Evolutionary conservation across 2,797 vertebrate species (phyloP), one percentile per base, ranked within the genome.

Genomic region (Bucorvus abyssinicus): DNA sequence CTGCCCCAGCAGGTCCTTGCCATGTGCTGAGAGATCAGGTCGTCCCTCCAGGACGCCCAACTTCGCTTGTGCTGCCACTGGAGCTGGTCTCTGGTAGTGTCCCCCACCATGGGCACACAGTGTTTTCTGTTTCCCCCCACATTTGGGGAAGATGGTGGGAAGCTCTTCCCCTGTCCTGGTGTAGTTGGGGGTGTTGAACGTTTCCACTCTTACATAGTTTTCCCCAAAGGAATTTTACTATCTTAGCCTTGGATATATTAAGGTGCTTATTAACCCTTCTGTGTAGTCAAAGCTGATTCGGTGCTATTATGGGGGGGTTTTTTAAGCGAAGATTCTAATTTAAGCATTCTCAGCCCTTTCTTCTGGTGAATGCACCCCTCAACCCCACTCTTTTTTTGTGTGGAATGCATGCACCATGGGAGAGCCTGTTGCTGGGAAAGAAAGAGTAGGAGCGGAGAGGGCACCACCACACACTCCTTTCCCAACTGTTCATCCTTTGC

Each of bases 391-490:
- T 50, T 55, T 55, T 36, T 65, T n/a, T 26, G 34, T 67, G 22
- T 11, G 18, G 12, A 70, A 20, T 11, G 12, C 2, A 2, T 7
- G 14, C 3, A 16, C 22, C 2, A 6, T 0, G 3, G 18, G 30
- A 36, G n/a, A 26, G 14, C 26, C 73, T 59, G 36, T 19, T 67
- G 40, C 29, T 87, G 60, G n/a, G 34, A 65, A 18, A 85, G 7
- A 10, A 60, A 34, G 24, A 56, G 22, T 6, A 34, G 32, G 49
- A 70, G 5, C 3, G 50, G 71, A 38, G 29, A 61, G 11, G 40
- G 13, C 75, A 30, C 16, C 1, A 1, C 26, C 4, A 1, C 0
- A 0, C 2, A 81, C 27, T 50, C 34, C 40, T 68, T 55, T 59
- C 34, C 32, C 22, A 69, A 1, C 5, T 27, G 7, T 1, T 1